phyloP scores from a whole-genome alignment of 2,113 vertebrate genomes.

The Corydoras sp. region DNA sequence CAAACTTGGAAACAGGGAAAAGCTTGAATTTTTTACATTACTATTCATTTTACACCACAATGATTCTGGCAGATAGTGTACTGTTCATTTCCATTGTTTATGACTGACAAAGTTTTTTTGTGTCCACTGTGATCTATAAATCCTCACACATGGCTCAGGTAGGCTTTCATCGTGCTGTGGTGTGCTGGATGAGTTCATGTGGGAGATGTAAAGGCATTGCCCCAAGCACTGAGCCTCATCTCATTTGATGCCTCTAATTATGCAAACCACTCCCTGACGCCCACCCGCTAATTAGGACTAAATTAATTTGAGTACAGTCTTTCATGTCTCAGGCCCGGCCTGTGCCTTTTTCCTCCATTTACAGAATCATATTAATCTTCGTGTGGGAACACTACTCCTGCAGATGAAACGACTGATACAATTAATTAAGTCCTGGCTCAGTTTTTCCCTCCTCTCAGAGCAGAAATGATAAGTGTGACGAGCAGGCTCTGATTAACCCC shows the following conservation, averaged over 20 bases:
- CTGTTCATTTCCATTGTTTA: background rate
- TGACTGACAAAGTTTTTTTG: background rate
- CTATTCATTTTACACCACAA: background rate
- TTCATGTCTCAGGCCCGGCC: conserved; percentile 84
- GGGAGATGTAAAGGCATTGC: conserved; percentile 44
- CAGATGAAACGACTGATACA: conserved; percentile 81
- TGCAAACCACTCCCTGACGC: conserved; percentile 78
- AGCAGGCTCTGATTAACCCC: conserved; percentile 82
- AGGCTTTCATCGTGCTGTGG: conserved; percentile 25
- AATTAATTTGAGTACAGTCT: conserved; percentile 90
- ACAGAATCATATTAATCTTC: conserved; percentile 86
- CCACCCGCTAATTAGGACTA: conserved; percentile 78
- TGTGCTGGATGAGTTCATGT: conserved; percentile 32
- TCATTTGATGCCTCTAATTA: conserved; percentile 76
- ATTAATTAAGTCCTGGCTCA: conserved; percentile 83
- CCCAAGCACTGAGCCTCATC: conserved; percentile 60
- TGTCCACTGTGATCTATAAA: background rate
- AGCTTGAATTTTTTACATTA: background rate
- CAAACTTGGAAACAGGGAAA: too few species aligned
- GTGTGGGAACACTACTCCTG: conserved; percentile 63
- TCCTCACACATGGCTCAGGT: background rate
- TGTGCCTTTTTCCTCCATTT: conserved; percentile 90
- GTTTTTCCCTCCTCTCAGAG: conserved; percentile 69
- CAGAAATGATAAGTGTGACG: conserved; percentile 81
- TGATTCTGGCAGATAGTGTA: background rate